Conservation (phyloP, 2,797 vertebrate genomes). For the Alauda arvensis region DNA sequence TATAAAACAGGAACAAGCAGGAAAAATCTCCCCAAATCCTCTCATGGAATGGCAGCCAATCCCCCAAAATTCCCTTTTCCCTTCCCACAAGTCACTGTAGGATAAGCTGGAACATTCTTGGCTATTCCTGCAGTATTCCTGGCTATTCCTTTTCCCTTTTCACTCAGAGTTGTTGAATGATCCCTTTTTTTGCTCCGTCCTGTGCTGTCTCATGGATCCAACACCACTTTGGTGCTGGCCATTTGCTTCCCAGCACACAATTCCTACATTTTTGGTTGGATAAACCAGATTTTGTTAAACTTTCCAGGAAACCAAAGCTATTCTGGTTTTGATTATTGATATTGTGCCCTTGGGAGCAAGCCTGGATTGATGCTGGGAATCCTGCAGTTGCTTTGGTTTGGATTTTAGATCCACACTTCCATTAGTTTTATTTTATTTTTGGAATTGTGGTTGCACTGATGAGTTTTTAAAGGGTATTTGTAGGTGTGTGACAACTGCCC, state of each 20-base stretch:
- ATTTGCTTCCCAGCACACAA: not conserved
- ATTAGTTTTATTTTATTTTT: not conserved
- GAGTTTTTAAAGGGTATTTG: not conserved
- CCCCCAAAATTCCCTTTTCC: not conserved
- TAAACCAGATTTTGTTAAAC: not conserved
- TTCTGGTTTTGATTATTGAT: not conserved
- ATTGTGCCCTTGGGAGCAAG: not conserved
- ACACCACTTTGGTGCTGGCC: not conserved
- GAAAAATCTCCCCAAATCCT: not conserved
- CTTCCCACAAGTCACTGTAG: accelerated
- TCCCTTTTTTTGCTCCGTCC: not conserved
- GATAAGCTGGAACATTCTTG: not conserved
- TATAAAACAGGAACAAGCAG: not conserved
- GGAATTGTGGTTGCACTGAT: not conserved
- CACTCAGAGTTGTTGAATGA: not conserved
- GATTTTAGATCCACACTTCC: not conserved
- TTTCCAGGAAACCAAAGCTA: not conserved
- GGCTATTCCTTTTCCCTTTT: not conserved
- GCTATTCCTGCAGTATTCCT: not conserved
- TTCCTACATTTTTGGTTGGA: not conserved
- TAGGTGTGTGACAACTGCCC: not conserved
- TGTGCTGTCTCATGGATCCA: not conserved
- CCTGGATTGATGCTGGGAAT: not conserved
- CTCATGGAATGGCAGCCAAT: not conserved
- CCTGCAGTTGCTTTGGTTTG: not conserved